These are phyloP conservation scores for Xanthorhoe designata DNA, from an alignment of 2,888 invertebrate species.

Conservation along the genomic window DNA sequence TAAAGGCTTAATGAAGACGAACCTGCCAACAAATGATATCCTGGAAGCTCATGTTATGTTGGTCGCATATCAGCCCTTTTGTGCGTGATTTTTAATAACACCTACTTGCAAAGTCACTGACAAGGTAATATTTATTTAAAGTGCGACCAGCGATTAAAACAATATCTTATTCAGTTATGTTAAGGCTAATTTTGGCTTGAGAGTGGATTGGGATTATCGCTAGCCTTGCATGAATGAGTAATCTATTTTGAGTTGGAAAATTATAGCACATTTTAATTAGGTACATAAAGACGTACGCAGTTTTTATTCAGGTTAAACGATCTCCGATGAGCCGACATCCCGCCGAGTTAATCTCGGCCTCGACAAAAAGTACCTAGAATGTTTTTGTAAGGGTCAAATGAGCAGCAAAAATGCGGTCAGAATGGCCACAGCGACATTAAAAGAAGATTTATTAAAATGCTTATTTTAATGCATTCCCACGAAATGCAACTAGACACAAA, in stretches of 20 bases:
- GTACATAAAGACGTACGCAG: constrained; percentile 17
- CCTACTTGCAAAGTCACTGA: constrained; percentile 56
- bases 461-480: constrained; percentile 50
- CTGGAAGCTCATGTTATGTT: constrained; percentile 43
- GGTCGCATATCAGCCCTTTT: constrained; percentile 48
- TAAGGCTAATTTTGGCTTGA: constrained; percentile 30
- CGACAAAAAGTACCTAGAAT: constrained; percentile 21
- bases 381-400: constrained; percentile 35
- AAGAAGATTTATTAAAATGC: constrained; percentile 40
- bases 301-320: constrained; percentile 35
- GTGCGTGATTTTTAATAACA: constrained; percentile 61
- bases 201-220: constrained; percentile 42
- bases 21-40: constrained; percentile 32
- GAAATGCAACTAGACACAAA: constrained; percentile 52
- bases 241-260: constrained; percentile 54
- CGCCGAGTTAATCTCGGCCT: constrained; percentile 35
- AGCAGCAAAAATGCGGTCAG: constrained; percentile 35
- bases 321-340: constrained; percentile 27
- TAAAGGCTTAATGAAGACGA: constrained; percentile 17
- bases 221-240: constrained; percentile 54
- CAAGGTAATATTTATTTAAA: constrained; percentile 43
- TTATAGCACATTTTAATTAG: constrained; percentile 49
- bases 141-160: constrained; percentile 25
- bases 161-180: constrained; percentile 36
- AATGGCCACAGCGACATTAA: constrained; percentile 25